Base-by-base conservation (phyloP, 23 tunicate species). In the Styela plicata region DNA sequence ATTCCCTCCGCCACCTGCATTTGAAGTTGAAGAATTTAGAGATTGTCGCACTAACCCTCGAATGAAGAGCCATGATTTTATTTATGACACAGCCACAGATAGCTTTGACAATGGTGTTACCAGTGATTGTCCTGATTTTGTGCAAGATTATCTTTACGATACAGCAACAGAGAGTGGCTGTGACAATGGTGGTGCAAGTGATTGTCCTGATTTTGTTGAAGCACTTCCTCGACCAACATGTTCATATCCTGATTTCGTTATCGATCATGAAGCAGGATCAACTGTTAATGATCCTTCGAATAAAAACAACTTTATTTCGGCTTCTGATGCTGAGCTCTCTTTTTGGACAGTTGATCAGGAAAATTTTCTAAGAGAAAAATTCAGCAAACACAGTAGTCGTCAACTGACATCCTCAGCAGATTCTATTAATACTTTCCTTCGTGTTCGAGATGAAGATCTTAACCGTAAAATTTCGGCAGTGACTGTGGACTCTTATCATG, bases 321-420 rank as follows among this genome's bases (percentile, higher is more conserved):
- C 71, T 1, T 27, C 31, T 29, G 71, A 67, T 25, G 71, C 30
- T 25, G 71, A 67, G 31, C 31, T 67, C 16, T 67, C 31, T 17
- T 67, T 67, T 22, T 67, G 71, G 71, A 67, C 31, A 25, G 30
- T 67, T 24, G 71, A 67, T 67, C 31, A 67, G 22, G 71, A 67
- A 67, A 67, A 67, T 67, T 67, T 29, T 25, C 22, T 1, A 0
- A 67, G 22, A 24, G 71, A 67, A 67, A 67, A 67, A 67, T 67
- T 67, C 31, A 29, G 30, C 31, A 29, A 67, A 29, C 71, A 1
- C 31, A 27, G 71, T 0, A 29, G 31, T 67, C 71, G 31, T 17
- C 71, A 1, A 29, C 30, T 67, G 24, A 67, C 71, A 29, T 67
- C 71, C 17, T 25, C 71, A 22, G 30, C 31, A 16, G 71, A 67